phyloP scores from a whole-genome alignment of 2,888 invertebrate genomes.

The Himalopsyche kuldschensis region DNA sequence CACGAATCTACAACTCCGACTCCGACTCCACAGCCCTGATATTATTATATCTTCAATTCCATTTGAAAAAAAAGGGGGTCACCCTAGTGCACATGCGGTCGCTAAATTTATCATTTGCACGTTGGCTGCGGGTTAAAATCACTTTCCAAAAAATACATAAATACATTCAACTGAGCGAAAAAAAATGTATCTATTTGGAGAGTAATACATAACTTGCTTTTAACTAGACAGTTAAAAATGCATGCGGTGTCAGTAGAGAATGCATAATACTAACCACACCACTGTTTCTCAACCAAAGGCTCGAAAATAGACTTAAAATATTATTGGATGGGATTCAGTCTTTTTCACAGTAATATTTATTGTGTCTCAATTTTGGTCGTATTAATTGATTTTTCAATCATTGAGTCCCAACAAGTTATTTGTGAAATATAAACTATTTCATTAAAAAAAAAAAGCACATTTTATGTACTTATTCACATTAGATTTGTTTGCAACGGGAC shows the following conservation, averaged over 20 bases:
- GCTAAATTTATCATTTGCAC: neutral
- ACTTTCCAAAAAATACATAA: neutral
- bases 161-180: neutral
- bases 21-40: neutral
- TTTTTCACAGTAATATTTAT: no score
- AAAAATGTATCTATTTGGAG: neutral
- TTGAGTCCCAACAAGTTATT: no score
- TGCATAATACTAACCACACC: neutral
- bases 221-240: neutral
- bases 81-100: neutral
- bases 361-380: no score
- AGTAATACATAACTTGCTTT: neutral
- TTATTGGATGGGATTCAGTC: neutral
- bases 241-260: neutral
- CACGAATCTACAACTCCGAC: no score
- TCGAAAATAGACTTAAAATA: neutral
- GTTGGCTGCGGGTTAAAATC: neutral
- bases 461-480: no score
- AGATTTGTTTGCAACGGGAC: no score
- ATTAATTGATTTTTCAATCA: no score
- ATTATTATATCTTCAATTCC: neutral
- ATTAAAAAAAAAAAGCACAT: no score
- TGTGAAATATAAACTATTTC: no score
- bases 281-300: neutral
- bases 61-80: neutral